These are phyloP conservation scores for Parazoanthus atlanticus DNA, from an alignment of 92 coral and sea anemone species.

Conservation along the genomic window DNA sequence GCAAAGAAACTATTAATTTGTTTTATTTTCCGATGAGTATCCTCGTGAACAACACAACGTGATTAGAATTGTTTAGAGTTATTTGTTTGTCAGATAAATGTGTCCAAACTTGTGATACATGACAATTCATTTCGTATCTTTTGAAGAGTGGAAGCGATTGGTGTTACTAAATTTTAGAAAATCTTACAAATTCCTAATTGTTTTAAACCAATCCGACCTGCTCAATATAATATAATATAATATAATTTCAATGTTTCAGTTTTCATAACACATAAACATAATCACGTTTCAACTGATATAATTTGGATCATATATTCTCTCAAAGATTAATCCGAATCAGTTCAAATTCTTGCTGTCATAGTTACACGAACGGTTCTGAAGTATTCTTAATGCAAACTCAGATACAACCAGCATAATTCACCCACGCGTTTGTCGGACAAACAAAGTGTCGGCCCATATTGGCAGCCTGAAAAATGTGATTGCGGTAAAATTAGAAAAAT, in stretches of 20 bases:
- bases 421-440: not conserved
- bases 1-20: not conserved
- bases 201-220: not conserved
- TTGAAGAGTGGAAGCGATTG: not conserved
- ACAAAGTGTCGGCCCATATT: conserved; percentile 10
- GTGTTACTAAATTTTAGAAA: no score
- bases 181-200: not conserved
- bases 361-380: not conserved
- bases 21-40: not conserved
- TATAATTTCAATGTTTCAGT: not conserved
- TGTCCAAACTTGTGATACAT: not conserved
- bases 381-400: not conserved
- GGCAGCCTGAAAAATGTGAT: not conserved
- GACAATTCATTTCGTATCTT: not conserved
- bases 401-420: not conserved
- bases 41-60: not conserved
- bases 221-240: not conserved
- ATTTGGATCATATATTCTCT: not conserved
- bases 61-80: not conserved
- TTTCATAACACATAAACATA: no score
- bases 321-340: not conserved
- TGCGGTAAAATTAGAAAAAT: not conserved
- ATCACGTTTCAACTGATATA: not conserved
- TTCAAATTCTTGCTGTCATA: not conserved
- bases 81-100: not conserved